Base-by-base conservation (phyloP, 2,888 invertebrate species). In the Cheilosia urbana region DNA sequence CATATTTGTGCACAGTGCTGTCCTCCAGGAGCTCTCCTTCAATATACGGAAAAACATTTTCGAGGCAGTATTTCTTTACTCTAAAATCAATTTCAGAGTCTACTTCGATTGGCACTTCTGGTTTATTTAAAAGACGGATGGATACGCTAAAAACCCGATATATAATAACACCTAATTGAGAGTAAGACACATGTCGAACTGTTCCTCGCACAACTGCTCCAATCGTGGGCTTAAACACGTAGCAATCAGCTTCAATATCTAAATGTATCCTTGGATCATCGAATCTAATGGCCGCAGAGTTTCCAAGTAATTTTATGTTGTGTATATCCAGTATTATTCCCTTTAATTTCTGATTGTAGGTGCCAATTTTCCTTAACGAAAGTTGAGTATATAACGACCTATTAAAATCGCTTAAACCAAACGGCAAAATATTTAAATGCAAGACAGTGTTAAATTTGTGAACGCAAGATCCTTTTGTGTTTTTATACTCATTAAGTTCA, bases 121-220 rank as follows among this genome's bases (percentile, higher is more conserved):
- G 81, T 11, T 90, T 89, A 17, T 89, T 88, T 13, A 87, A 81
- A 87, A 93, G 93, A 80, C 93, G 93, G 53, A 95, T 92, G n/a
- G 94, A 94, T 13, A 94, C 94, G 89, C 95, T 95, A 88, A 95
- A 95, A 4, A 93, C 93, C 63, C 94, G 93, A 89, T 95, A 95
- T 1, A 95, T 93, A 63, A 95, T 92, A 49, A 94, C 94, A 9
- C 95, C 94, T 34, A 96, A 91, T 89, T 95, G 94, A 53, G 92
- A 90, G 88, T 88, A 88, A 2, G 91, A 90, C 30, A 92, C 89
- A 75, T 95, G 95, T 88, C 94, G 94, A 0, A 95, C 94, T 51
- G 93, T 90, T 15, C 95, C 95, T 88, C 92, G 93, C 13, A 95
- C 90, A 6, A 91, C 90, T 72, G 93, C 93, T 0, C 94, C 95